phyloP scores from a whole-genome alignment of 2,797 vertebrate genomes.

The Anas bernieri region DNA sequence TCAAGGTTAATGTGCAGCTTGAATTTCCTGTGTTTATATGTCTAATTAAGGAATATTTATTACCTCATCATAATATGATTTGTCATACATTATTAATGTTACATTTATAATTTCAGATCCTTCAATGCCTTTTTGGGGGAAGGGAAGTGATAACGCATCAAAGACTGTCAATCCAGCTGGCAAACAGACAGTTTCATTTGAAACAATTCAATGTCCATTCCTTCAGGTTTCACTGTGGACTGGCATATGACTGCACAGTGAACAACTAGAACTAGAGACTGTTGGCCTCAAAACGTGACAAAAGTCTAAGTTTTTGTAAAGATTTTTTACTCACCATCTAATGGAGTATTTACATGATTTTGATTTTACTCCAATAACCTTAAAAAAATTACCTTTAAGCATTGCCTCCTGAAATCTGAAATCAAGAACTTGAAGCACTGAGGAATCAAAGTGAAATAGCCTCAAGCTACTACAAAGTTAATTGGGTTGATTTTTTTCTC shows the following conservation, averaged over 20 bases:
- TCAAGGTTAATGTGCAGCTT: background rate
- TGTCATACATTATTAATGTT: background rate
- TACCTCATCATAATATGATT: background rate
- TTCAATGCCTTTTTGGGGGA: background rate
- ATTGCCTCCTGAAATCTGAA: background rate
- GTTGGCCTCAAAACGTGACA: background rate
- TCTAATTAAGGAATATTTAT: background rate
- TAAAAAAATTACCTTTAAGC: background rate
- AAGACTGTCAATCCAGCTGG: background rate
- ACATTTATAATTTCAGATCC: background rate
- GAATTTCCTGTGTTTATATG: background rate
- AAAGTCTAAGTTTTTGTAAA: background rate
- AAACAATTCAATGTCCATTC: background rate
- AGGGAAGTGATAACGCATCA: background rate
- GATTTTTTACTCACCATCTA: background rate
- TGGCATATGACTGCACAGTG: background rate
- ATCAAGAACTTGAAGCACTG: background rate
- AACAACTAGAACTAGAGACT: background rate
- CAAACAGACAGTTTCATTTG: background rate
- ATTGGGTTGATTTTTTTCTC: background rate
- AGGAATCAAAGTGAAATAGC: background rate
- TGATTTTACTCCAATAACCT: background rate
- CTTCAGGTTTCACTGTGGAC: background rate
- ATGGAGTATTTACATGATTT: background rate
- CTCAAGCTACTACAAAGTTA: background rate